Evolutionary conservation across 2,888 invertebrate genomes (phyloP).

Genomic region (Germaria angustata): DNA sequence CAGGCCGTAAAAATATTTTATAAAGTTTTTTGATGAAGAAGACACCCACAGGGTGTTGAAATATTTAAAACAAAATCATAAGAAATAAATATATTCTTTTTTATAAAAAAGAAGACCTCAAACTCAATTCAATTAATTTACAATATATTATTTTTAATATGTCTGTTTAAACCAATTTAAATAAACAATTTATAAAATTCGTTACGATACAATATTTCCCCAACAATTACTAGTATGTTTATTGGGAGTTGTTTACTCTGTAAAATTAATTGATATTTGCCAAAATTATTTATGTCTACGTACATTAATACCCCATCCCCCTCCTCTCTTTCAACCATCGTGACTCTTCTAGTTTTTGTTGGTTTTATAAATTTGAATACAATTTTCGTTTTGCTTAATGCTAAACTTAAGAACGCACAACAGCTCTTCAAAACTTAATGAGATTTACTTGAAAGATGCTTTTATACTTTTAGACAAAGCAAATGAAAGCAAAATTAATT

Average conservation of each 20-base stretch:
- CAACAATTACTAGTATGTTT: no score
- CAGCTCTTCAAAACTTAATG: constrained; percentile 39
- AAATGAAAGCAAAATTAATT: constrained; percentile 20
- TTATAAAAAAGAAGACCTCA: no score
- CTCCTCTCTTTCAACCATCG: not conserved
- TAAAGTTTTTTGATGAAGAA: no score
- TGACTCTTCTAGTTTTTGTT: not conserved
- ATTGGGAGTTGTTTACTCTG: not conserved
- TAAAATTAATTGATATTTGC: not conserved
- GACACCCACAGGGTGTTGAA: no score
- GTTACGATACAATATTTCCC: no score
- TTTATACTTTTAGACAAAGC: constrained; percentile 15
- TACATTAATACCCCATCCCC: not conserved
- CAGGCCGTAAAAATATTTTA: no score
- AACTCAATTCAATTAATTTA: no score
- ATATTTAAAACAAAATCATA: no score
- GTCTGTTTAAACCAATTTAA: no score
- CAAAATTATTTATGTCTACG: not conserved
- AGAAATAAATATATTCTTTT: no score
- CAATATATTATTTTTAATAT: no score
- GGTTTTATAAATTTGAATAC: constrained; percentile 9
- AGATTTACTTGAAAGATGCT: constrained; percentile 46
- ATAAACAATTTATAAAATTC: no score
- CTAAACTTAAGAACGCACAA: constrained; percentile 25
- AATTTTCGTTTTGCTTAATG: constrained; percentile 32